A percentile compares a stretch with the other conserved stretches of the same genome.
These are phyloP conservation scores for Donacobius atricapilla DNA, from an alignment of 2,113 vertebrate genomes.

Conservation along the genomic window DNA sequence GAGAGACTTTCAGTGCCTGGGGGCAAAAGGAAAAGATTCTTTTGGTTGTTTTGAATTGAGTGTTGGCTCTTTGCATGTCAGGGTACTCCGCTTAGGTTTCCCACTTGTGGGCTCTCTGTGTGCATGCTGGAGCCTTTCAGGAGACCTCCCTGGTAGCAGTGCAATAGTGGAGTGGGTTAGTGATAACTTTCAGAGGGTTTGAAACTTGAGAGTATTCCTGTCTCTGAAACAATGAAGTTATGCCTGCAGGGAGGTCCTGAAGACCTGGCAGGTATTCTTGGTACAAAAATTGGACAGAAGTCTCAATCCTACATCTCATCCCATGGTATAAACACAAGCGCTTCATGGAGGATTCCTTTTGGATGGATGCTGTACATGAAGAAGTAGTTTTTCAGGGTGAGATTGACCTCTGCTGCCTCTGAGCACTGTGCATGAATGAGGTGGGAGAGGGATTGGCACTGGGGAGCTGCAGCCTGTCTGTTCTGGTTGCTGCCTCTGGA, in stretches of 20 bases:
- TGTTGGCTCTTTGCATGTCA: neutral
- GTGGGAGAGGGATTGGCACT: neutral
- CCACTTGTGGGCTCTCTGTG: neutral
- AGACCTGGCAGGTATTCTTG: neutral
- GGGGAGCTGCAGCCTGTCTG: neutral
- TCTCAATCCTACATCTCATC: neutral
- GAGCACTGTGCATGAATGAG: neutral
- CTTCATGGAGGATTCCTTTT: neutral
- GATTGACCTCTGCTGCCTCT: neutral
- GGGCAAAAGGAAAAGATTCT: neutral
- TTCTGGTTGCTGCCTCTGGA: neutral
- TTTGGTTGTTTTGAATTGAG: neutral
- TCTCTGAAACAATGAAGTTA: neutral
- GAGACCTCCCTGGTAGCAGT: neutral
- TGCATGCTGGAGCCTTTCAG: fast-evolving
- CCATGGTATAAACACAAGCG: neutral
- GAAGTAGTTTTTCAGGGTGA: neutral
- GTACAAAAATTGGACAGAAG: neutral
- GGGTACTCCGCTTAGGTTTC: neutral
- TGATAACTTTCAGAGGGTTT: neutral
- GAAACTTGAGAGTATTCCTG: neutral
- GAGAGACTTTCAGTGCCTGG: neutral
- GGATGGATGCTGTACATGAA: neutral
- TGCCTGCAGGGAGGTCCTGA: neutral
- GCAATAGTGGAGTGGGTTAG: neutral